phyloP scores from a whole-genome alignment of 2,888 invertebrate genomes.

The Catocala nupta region DNA sequence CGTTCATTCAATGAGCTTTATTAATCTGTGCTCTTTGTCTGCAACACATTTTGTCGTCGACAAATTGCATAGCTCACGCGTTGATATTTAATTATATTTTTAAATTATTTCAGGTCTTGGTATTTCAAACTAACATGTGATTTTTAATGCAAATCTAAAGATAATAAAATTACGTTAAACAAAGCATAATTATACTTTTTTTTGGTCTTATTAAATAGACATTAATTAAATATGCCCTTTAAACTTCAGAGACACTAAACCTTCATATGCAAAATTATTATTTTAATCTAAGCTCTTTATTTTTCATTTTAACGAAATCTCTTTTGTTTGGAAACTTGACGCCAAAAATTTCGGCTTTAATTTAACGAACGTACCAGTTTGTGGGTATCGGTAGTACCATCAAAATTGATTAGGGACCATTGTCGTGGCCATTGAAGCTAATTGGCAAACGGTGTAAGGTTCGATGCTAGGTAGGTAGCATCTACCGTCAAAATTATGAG shows the following conservation, averaged over 20 bases:
- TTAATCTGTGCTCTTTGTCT: neutral
- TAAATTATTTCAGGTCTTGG: constrained; percentile 1
- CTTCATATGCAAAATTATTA: constrained; percentile 16
- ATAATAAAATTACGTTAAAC: neutral
- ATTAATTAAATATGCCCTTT: neutral
- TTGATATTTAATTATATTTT: neutral
- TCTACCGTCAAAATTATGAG: constrained; percentile 48
- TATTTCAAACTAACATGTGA: neutral
- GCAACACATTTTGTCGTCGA: neutral
- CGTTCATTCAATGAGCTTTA: neutral
- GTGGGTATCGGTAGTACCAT: constrained; percentile 49
- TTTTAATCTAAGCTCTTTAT: constrained; percentile 14
- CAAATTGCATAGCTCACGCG: neutral
- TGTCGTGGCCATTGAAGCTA: constrained; percentile 82
- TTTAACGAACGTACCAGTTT: constrained; percentile 40
- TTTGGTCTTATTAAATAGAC: neutral
- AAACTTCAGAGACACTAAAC: constrained; percentile 12
- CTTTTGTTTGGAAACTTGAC: constrained; percentile 24
- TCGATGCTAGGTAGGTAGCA: constrained; percentile 61
- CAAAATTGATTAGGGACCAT: constrained; percentile 68
- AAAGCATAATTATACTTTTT: neutral
- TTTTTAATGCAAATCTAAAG: neutral
- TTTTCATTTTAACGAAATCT: constrained; percentile 8
- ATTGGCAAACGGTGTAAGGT: constrained; percentile 76
- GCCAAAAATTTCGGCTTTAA: constrained; percentile 20